phyloP scores from a whole-genome alignment of 35 echinoderm and acorn worm species.

The Stichopus chloronotus region DNA sequence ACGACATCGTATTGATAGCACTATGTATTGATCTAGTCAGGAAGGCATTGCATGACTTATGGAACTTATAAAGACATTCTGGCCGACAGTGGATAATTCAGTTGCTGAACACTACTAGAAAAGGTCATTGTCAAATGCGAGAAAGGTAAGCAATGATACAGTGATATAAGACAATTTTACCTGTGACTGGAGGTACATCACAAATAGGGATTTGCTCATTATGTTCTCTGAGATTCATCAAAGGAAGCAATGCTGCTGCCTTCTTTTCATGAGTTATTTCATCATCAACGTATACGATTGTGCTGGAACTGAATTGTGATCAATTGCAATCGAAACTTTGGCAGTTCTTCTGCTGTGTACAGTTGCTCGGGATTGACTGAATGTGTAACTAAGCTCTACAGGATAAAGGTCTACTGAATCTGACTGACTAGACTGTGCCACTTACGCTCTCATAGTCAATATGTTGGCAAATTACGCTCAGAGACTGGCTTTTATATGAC shows the following conservation, averaged over 20 bases:
- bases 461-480: too few species aligned
- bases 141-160: background rate
- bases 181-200: background rate
- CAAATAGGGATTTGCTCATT: background rate
- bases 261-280: slow-evolving; percentile 32
- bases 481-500: too few species aligned
- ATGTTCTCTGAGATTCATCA: slow-evolving; percentile 7
- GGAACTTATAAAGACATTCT: too few species aligned
- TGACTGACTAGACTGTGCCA: background rate
- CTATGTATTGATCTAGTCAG: too few species aligned
- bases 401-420: background rate
- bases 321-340: slow-evolving; percentile 19
- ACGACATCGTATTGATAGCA: too few species aligned
- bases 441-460: background rate
- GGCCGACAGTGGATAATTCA: too few species aligned
- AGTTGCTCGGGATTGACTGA: background rate
- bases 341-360: background rate
- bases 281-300: slow-evolving; percentile 26
- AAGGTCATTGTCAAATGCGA: background rate
- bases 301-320: slow-evolving; percentile 46
- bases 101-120: too few species aligned
- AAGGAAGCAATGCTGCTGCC: slow-evolving; percentile 39
- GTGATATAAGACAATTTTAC: slow-evolving; percentile 23
- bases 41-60: too few species aligned
- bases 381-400: background rate